phyloP scores from a whole-genome alignment of 2,888 invertebrate species.

The Heliothis peltigera region DNA sequence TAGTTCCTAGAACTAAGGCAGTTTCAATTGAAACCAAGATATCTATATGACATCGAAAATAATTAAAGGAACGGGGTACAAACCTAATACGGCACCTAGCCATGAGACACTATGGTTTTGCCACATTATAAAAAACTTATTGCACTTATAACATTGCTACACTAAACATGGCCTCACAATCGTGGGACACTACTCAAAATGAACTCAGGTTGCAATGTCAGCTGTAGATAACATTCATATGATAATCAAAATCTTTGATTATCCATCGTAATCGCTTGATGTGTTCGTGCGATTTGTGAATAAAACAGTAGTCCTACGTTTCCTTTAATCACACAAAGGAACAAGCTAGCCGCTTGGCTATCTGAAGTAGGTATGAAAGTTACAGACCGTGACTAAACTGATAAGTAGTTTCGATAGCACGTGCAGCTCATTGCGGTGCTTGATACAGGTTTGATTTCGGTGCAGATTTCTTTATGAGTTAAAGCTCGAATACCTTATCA shows the following conservation, averaged over 20 bases:
- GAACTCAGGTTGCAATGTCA: slow-evolving; percentile 2
- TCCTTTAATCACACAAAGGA: no score
- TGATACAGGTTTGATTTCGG: no score
- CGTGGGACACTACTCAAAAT: slow-evolving; percentile 7
- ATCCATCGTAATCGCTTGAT: no score
- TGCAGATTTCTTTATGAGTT: no score
- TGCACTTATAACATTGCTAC: slow-evolving; percentile 12
- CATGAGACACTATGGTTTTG: slow-evolving; percentile 6
- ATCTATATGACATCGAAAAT: not conserved
- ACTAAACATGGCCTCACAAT: slow-evolving; percentile 15
- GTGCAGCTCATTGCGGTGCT: no score
- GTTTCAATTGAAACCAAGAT: not conserved
- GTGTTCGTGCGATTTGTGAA: no score
- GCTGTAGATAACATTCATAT: slow-evolving; percentile 27
- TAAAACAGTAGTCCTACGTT: no score
- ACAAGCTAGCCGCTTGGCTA: no score
- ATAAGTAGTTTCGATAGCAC: no score
- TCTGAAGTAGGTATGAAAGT: no score
- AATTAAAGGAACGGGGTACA: not conserved
- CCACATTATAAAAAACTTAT: slow-evolving; percentile 18
- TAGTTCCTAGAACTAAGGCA: not conserved
- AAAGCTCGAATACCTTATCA: no score
- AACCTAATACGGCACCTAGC: slow-evolving; percentile 32
- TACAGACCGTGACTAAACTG: no score
- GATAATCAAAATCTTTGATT: slow-evolving; percentile 16